Base-by-base conservation (phyloP, 2,888 invertebrate genomes). In the Mythimna albipuncta region DNA sequence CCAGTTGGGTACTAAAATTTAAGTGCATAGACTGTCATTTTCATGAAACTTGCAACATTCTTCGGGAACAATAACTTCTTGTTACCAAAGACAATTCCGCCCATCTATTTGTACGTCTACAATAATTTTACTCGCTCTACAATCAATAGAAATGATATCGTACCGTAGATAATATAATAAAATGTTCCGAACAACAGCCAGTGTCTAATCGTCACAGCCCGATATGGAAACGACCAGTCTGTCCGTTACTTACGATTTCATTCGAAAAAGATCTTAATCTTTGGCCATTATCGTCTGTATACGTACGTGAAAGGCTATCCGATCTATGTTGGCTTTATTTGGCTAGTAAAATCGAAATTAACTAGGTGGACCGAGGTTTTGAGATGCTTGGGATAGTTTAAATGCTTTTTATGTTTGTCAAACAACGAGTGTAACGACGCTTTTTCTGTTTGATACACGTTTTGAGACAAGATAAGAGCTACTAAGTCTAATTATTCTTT, bases 251-350 rank as follows among this genome's bases (percentile, higher is more conserved):
- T 94, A 91, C 94, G 91, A 93, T 95, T 95, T 95, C 94, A 91
- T 94, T 94, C 85, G 87, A 90, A 90, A 93, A 91, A 90, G 95
- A 95, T 95, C 90, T 87, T 91, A 92, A 95, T 95, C 95, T 92
- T 73, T 87, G 87, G 81, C 93, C 90, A 94, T 94, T 95, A 94
- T 94, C 94, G 93, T 93, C 91, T 89, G 90, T 91, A 90, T 90
- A 91, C 82, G 85, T 89, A 89, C 94, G 85, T 85, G 92, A 88
- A 94, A 88, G 95, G 95, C 94, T 95, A 95, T 95, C 95, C 87
- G 89, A 91, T 91, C 91, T 88, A 77, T 82, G 86, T 84, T 83
- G 82, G 86, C 91, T 93, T 87, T 92, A 93, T 94, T 93, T 93
- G 92, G 92, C 73, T 86, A 78, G 91, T 90, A 91, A 92, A 92